Conservation (phyloP, 2,888 invertebrate genomes). For the Sthenelais limicola region DNA sequence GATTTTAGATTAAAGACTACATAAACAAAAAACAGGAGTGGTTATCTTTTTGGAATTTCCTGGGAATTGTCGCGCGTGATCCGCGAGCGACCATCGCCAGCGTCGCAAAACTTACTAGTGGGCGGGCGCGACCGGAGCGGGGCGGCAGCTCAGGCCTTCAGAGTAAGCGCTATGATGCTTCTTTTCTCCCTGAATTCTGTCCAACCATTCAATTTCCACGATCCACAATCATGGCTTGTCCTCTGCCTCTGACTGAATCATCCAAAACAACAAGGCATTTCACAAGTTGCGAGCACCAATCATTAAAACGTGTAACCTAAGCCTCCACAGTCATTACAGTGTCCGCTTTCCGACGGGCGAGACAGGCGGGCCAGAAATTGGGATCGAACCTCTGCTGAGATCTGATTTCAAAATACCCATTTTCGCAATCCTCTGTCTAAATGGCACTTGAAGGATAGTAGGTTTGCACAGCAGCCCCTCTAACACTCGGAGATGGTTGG, state of each 20-base stretch:
- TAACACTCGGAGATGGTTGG: conserved; percentile 19
- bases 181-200: conserved; percentile 13
- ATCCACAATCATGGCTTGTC: conserved; percentile 27
- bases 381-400: conserved; percentile 34
- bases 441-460: conserved; percentile 36
- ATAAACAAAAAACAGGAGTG: conserved; percentile 20
- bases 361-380: conserved; percentile 30
- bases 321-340: conserved; percentile 31
- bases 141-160: neutral
- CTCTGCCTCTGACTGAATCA: conserved; percentile 29
- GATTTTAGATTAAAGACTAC: conserved; percentile 35
- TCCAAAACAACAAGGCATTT: conserved; percentile 38
- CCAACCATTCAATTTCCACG: conserved; percentile 33
- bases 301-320: conserved; percentile 34
- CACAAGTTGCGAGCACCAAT: conserved; percentile 34
- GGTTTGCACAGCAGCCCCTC: conserved; percentile 34
- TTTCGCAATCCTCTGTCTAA: conserved; percentile 28
- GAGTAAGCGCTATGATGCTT: too few species aligned
- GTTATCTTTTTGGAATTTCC: neutral
- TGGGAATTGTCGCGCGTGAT: conserved; percentile 20
- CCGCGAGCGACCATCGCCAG: too few species aligned
- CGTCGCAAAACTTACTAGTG: too few species aligned
- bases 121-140: neutral
- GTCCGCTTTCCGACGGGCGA: conserved; percentile 36
- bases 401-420: conserved; percentile 39